Evolutionary conservation across 2,113 vertebrate species (phyloP).

Genomic region (Aspiorhynchus laticeps): DNA sequence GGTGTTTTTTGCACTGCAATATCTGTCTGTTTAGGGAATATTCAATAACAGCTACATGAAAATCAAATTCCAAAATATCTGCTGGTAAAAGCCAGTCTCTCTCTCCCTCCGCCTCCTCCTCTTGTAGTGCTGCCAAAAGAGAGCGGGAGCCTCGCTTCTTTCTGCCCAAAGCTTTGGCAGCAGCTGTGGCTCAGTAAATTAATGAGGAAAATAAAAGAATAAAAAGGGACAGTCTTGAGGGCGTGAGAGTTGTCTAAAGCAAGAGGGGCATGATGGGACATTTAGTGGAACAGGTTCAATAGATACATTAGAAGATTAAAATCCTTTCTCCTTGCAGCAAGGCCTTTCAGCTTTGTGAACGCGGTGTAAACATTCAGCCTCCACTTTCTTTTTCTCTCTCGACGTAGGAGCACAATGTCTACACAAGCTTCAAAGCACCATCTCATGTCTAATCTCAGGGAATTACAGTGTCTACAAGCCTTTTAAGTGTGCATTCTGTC

Average conservation of each 20-base stretch:
- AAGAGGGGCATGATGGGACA: constrained; percentile 52
- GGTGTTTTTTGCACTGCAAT: constrained; percentile 13
- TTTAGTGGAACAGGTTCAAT: constrained; percentile 58
- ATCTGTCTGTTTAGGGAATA: background rate
- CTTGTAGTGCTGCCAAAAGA: constrained; percentile 38
- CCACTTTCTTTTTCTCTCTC: constrained; percentile 4
- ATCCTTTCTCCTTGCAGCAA: background rate
- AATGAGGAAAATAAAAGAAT: constrained; percentile 59
- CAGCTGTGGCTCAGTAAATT: constrained; percentile 58
- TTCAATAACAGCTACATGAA: constrained; percentile 32
- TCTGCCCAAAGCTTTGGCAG: constrained; percentile 59
- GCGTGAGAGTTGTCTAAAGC: constrained; percentile 12
- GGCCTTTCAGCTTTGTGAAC: background rate
- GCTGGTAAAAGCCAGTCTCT: background rate
- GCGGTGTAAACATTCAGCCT: constrained; percentile 10
- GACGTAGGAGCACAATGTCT: constrained; percentile 10
- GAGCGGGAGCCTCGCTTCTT: constrained; percentile 29
- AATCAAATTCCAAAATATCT: constrained; percentile 21
- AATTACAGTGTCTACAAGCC: background rate
- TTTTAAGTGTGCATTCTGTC: background rate
- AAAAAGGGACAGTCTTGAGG: constrained; percentile 26
- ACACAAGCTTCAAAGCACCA: constrained; percentile 9
- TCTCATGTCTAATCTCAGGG: constrained; percentile 14
- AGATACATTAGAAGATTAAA: constrained; percentile 65
- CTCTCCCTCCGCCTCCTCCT: background rate